These are phyloP conservation scores for human DNA, from an alignment of 2,113 vertebrate genomes.

Conservation along the genomic window DNA sequence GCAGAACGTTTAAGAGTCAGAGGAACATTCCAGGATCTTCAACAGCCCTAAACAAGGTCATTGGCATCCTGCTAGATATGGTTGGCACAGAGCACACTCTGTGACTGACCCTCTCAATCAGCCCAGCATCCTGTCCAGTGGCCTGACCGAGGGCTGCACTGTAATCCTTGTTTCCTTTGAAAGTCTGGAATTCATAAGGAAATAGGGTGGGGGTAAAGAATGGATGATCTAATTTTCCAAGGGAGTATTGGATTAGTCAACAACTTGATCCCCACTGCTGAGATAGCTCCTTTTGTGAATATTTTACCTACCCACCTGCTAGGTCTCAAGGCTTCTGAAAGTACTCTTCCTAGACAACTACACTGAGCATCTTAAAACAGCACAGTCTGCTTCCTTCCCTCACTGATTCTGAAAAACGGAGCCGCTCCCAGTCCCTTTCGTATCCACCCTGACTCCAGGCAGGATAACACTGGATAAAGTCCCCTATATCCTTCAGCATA, in stretches of 20 bases:
- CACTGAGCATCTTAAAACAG: background rate
- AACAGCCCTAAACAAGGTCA: background rate
- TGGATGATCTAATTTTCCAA: background rate
- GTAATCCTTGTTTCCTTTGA: background rate
- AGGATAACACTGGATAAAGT: background rate
- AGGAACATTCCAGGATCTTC: background rate
- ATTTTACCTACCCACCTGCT: background rate
- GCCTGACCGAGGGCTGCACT: background rate
- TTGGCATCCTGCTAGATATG: background rate
- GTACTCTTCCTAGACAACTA: background rate
- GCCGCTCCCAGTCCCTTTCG: background rate
- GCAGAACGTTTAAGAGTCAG: background rate
- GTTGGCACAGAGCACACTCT: background rate
- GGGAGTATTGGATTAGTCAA: background rate
- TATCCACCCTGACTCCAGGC: background rate
- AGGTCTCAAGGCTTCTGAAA: background rate
- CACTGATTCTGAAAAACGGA: background rate
- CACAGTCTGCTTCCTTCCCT: background rate
- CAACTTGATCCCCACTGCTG: background rate
- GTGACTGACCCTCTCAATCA: background rate
- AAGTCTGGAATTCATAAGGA: background rate
- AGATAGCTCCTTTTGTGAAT: background rate
- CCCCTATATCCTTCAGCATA: background rate
- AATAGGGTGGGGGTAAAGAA: background rate
- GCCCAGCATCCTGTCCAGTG: background rate